Evolutionary conservation across 1,140 invertebrate species (phyloP).

Genomic region (Scaptodrosophila lebanonensis): DNA sequence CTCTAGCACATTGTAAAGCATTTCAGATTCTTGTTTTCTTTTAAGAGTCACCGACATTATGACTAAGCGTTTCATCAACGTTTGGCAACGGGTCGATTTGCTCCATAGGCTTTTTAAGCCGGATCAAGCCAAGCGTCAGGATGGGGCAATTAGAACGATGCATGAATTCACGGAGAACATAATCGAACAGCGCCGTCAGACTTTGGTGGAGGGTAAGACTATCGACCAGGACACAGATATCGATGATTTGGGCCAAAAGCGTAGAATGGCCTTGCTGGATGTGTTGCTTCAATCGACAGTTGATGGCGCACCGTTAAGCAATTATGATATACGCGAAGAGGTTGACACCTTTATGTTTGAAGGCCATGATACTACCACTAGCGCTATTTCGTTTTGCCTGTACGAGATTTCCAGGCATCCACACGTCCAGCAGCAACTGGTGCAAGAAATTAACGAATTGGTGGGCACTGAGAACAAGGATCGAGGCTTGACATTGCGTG

Average conservation of each 20-base stretch:
- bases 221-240: not conserved
- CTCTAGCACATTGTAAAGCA: not conserved
- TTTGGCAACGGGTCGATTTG: constrained; percentile 52
- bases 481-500: constrained; percentile 9
- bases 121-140: constrained; percentile 78
- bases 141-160: constrained; percentile 80
- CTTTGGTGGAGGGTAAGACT: constrained; percentile 25
- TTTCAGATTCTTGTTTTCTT: not conserved
- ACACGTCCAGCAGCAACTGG: constrained; percentile 80
- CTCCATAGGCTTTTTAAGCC: constrained; percentile 45
- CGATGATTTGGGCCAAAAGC: constrained; percentile 76
- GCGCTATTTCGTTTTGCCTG: constrained; percentile 79
- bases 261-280: constrained; percentile 86
- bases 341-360: constrained; percentile 89
- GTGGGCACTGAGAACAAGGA: constrained; percentile 75
- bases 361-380: constrained; percentile 85
- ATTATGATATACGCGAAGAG: constrained; percentile 84
- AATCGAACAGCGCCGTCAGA: constrained; percentile 75
- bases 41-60: constrained; percentile 52
- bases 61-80: constrained; percentile 42
- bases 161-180: constrained; percentile 84
- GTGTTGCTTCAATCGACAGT: constrained; percentile 82
- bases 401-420: constrained; percentile 79
- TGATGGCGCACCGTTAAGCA: constrained; percentile 79
- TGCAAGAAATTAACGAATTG: constrained; percentile 80